These are phyloP conservation scores for Mobula birostris DNA, from an alignment of 2,113 vertebrate species.

Conservation along the genomic window DNA sequence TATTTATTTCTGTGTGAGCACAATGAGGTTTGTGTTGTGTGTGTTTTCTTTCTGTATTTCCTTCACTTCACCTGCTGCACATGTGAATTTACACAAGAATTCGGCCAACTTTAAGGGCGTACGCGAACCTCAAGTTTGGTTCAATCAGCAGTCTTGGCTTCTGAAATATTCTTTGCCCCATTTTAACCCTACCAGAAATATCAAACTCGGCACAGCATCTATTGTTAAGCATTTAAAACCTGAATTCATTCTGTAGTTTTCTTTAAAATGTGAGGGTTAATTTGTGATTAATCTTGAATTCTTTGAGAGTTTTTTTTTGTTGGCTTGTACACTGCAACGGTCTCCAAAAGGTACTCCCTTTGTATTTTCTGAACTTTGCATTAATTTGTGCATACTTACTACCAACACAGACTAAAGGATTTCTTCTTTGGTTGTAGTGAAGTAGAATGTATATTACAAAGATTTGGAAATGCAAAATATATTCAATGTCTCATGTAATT, in stretches of 20 bases:
- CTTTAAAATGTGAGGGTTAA: conserved; percentile 40
- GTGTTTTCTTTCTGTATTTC: conserved; percentile 9
- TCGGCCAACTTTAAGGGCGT: conserved; percentile 39
- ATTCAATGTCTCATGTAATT: conserved; percentile 21
- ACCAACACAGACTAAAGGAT: conserved; percentile 6
- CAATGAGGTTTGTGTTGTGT: conserved; percentile 21
- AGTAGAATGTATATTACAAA: conserved; percentile 30
- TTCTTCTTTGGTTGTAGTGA: conserved; percentile 12
- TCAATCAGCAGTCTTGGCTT: conserved; percentile 35
- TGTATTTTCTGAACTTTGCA: conserved; percentile 24
- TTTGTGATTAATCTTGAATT: neutral
- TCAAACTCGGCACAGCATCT: neutral
- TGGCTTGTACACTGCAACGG: neutral
- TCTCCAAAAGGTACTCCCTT: neutral
- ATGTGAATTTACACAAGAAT: conserved; percentile 33
- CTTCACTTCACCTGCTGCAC: conserved; percentile 21
- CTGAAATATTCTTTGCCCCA: conserved; percentile 29
- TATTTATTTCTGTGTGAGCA: conserved; percentile 29
- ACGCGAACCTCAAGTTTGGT: conserved; percentile 41
- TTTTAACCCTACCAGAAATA: neutral
- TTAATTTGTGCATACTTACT: neutral
- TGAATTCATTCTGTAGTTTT: conserved; percentile 42
- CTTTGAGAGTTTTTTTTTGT: neutral
- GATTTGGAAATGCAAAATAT: conserved; percentile 31
- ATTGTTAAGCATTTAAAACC: conserved; percentile 10